These are phyloP conservation scores for Pseudopodoces humilis DNA, from an alignment of 2,113 vertebrate species.

Conservation along the genomic window DNA sequence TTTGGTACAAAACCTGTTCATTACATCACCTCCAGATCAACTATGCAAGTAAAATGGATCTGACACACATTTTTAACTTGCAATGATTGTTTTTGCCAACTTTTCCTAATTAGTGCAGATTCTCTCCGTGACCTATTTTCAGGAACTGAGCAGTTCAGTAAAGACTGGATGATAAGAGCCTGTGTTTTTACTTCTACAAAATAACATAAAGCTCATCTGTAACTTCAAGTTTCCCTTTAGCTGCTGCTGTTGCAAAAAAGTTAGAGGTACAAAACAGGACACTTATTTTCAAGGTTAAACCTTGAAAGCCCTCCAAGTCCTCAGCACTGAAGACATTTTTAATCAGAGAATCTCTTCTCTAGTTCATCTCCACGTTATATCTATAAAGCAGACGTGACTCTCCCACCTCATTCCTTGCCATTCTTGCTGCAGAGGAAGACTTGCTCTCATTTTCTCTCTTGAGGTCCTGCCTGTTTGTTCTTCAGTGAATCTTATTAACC, in stretches of 20 bases:
- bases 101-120: constrained; percentile 9
- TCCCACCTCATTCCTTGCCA: not conserved
- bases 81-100: not conserved
- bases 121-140: not conserved
- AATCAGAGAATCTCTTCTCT: not conserved
- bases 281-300: not conserved
- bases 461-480: not conserved
- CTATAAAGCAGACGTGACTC: not conserved
- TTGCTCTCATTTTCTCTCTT: not conserved
- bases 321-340: not conserved
- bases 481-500: not conserved
- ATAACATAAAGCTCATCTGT: not conserved
- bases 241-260: not conserved
- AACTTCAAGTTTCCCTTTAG: not conserved
- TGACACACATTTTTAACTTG: constrained; percentile 13
- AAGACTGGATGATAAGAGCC: not conserved
- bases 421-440: not conserved
- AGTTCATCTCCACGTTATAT: not conserved
- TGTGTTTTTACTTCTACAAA: not conserved
- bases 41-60: not conserved
- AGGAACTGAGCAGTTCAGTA: not conserved
- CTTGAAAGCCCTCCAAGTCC: not conserved
- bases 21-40: constrained; percentile 4
- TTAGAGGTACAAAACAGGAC: not conserved
- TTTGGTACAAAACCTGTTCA: constrained; percentile 4